These are phyloP conservation scores for Meiosimyza platycephala DNA, from an alignment of 2,888 invertebrate genomes.

Conservation along the genomic window DNA sequence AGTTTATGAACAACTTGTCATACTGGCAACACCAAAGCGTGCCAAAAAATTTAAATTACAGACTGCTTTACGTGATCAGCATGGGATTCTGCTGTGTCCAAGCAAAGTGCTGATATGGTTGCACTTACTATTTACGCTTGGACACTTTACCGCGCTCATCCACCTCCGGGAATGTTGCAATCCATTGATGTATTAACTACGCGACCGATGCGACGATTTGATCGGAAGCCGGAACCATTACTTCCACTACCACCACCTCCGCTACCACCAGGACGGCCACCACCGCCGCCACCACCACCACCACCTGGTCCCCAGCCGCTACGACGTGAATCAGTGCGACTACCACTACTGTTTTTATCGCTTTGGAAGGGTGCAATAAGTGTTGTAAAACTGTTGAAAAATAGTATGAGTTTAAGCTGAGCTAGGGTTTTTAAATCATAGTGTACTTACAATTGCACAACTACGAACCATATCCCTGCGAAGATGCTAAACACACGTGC, in stretches of 20 bases:
- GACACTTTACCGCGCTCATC: constrained; percentile 50
- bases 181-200: constrained; percentile 49
- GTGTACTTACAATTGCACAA: constrained; percentile 55
- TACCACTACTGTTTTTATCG: constrained; percentile 39
- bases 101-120: constrained; percentile 28
- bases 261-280: constrained; percentile 43
- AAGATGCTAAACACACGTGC: constrained; percentile 54
- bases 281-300: constrained; percentile 48
- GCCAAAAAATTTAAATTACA: constrained; percentile 14
- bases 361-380: constrained; percentile 57
- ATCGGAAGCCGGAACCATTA: constrained; percentile 46
- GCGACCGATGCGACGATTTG: constrained; percentile 52
- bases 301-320: constrained; percentile 46
- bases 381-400: constrained; percentile 49
- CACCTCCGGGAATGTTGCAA: constrained; percentile 50
- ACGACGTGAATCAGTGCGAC: constrained; percentile 41
- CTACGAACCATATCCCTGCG: constrained; percentile 52
- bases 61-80: constrained; percentile 8
- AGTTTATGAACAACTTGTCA: constrained; percentile 48
- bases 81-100: constrained; percentile 45
- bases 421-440: no score
- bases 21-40: constrained; percentile 40
- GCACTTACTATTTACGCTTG: constrained; percentile 32
- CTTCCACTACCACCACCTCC: constrained; percentile 37
- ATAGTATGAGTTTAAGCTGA: not conserved